A percentile compares a stretch with the other conserved stretches of the same genome.
phyloP scores from a whole-genome alignment of 2,797 vertebrate species.

The Carduelis carduelis region DNA sequence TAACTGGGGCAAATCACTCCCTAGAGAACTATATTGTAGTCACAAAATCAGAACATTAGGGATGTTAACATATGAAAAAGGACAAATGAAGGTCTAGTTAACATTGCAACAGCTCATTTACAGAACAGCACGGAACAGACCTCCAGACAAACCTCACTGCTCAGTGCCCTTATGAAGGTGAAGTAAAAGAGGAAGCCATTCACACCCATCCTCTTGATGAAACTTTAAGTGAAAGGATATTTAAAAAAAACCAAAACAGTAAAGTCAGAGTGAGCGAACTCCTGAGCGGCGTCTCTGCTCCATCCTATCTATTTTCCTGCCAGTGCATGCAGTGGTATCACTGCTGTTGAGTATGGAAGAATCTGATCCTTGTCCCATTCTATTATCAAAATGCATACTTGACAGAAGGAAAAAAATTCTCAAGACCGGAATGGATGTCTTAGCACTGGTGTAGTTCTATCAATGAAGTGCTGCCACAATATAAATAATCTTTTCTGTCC shows the following conservation, averaged over 20 bases:
- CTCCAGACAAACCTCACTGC: neutral
- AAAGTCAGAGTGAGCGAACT: neutral
- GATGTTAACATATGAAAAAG: slow-evolving; percentile 51
- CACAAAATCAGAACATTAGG: slow-evolving; percentile 40
- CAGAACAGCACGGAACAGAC: neutral
- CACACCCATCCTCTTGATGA: neutral
- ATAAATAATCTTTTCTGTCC: neutral
- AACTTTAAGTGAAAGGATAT: neutral
- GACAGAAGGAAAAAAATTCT: neutral
- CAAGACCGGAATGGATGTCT: neutral
- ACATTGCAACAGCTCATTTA: slow-evolving; percentile 6
- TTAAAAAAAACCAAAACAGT: neutral
- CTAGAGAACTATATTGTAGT: slow-evolving; percentile 37
- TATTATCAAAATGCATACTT: neutral
- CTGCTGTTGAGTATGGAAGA: neutral
- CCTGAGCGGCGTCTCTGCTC: neutral
- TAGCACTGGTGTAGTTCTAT: neutral
- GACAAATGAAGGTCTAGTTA: slow-evolving; percentile 65
- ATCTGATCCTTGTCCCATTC: neutral
- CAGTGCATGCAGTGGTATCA: accelerated
- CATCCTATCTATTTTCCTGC: neutral
- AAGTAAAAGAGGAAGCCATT: neutral
- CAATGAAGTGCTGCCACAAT: neutral
- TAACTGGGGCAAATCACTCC: slow-evolving; percentile 43
- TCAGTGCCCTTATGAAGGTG: neutral